Evolutionary conservation across 2,888 invertebrate species (phyloP), one percentile per base, ranked within the genome.

Genomic region (Netelia inedita): DNA sequence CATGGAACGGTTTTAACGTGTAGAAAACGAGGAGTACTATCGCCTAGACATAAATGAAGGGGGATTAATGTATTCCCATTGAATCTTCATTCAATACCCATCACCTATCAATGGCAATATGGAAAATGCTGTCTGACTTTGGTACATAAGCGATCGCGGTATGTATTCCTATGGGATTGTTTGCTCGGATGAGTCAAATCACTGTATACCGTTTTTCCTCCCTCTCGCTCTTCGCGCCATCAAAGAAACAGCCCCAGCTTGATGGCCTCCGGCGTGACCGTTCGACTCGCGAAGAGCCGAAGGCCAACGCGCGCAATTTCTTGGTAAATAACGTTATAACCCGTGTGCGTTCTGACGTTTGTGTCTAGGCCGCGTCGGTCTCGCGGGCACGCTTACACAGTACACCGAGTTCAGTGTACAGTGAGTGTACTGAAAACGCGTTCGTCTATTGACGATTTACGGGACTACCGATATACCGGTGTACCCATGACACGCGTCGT

Each of bases 381-480:
- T 66, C 73, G 41, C 69, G 57, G 35, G 35, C 46, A 63, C 46
- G 71, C 72, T 72, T 65, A 63, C n/a, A 65, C 69, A 19, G 65
- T 55, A 59, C 74, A 46, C 46, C 35, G 55, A 72, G 75, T 75
- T 75, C 79, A 66, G 66, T 75, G 19, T 66, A 72, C 75, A 75
- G 61, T 73, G 28, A 16, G 35, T 46, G 61, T 11, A 57, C 66
- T 46, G 66, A 63, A 75, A 79, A 76, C 71, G 59, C 57, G 43
- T 75, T 74, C 43, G 65, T 86, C 85, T 85, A 85, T 85, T 85
- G 85, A 88, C 86, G 83, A 89, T 88, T 91, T 91, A 91, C 91
- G 91, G 91, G 91, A 91, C 90, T 89, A 84, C 85, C 86, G 83
- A 86, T 88, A 88, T 89, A 91, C 90, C 90, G 90, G 88, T 89